Evolutionary conservation across 2,888 invertebrate species (phyloP).

Genomic region (Euclidia mi): DNA sequence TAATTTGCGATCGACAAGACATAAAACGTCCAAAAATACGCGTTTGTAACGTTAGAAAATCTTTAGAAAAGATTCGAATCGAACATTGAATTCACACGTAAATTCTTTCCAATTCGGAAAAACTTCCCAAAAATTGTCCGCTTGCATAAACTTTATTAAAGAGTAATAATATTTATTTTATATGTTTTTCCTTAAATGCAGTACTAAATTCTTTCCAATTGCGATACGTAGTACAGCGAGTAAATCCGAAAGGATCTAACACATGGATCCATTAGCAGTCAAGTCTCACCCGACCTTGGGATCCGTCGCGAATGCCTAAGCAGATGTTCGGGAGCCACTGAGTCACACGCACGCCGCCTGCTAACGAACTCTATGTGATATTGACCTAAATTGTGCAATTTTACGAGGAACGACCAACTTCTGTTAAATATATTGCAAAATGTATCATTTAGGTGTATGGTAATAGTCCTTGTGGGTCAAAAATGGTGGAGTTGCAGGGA

Average conservation of each 20-base stretch:
- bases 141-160: no score
- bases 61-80: no score
- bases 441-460: conserved; percentile 6
- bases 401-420: conserved; percentile 52
- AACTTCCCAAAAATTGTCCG: no score
- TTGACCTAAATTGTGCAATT: conserved; percentile 83
- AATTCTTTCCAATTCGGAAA: no score
- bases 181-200: background rate
- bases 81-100: no score
- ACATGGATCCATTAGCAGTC: conserved; percentile 73
- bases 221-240: background rate
- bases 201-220: conserved; percentile 2
- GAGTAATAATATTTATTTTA: no score
- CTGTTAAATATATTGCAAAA: conserved; percentile 21
- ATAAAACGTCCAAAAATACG: no score
- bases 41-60: no score
- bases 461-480: background rate
- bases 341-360: conserved; percentile 50
- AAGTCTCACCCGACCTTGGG: conserved; percentile 73
- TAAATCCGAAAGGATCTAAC: conserved; percentile 29
- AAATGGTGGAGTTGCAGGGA: background rate
- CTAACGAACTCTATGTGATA: conserved; percentile 71
- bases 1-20: no score
- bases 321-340: conserved; percentile 73
- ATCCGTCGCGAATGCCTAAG: conserved; percentile 79